A percentile compares a stretch with the other conserved stretches of the same genome.
Evolutionary conservation across 2,888 invertebrate genomes (phyloP).

Genomic region (Xylota segnis): DNA sequence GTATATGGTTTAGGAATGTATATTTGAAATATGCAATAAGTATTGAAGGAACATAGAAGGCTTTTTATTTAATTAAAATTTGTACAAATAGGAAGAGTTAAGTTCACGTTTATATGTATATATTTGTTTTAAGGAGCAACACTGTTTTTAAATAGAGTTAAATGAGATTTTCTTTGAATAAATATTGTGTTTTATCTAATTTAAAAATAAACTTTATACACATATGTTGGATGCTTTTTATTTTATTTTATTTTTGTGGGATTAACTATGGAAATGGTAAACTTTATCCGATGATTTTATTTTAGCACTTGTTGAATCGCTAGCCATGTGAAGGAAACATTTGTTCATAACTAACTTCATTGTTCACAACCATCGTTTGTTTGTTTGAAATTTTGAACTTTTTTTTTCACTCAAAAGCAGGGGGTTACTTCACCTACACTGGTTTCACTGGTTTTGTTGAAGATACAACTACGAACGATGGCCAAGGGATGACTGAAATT

Average conservation of each 20-base stretch:
- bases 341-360: conserved; percentile 5
- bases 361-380: conserved; percentile 44
- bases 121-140: neutral
- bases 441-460: conserved; percentile 14
- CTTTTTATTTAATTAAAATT: conserved; percentile 4
- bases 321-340: conserved; percentile 28
- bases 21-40: conserved; percentile 40
- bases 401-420: conserved; percentile 3
- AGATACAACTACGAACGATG: conserved; percentile 63
- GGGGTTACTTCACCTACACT: conserved; percentile 18
- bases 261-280: conserved; percentile 8
- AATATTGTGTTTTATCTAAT: conserved; percentile 1
- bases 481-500: conserved; percentile 75
- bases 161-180: neutral
- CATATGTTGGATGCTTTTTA: neutral
- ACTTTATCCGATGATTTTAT: conserved; percentile 49
- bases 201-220: neutral
- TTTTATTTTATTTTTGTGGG: neutral
- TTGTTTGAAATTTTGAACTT: neutral
- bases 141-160: conserved; percentile 2
- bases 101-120: neutral
- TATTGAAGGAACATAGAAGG: conserved; percentile 4
- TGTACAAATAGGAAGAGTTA: conserved; percentile 3
- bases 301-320: conserved; percentile 29
- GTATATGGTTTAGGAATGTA: neutral